A percentile compares a stretch with the other conserved stretches of the same genome.
These are phyloP conservation scores for Rattus rattus DNA, from an alignment of 2,113 vertebrate species.

Conservation along the genomic window DNA sequence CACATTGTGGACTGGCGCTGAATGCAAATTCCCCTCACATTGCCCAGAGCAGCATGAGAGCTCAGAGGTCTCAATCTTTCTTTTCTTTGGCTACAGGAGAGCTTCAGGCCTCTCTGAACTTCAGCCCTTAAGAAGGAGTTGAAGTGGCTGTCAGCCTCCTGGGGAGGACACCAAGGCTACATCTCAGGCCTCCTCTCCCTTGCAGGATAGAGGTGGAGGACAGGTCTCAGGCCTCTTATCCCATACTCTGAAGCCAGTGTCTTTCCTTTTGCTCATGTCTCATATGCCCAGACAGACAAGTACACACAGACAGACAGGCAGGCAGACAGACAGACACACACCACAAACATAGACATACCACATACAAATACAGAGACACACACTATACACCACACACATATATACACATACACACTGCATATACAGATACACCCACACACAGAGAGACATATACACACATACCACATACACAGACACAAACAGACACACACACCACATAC, in stretches of 20 bases:
- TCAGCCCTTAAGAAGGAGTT: too few relatives aligned
- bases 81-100: fast-evolving
- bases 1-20: too few relatives aligned
- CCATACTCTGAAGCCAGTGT: neutral
- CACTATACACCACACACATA: too few relatives aligned
- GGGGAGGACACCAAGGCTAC: neutral
- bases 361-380: too few relatives aligned
- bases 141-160: neutral
- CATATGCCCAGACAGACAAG: neutral
- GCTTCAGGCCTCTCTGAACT: neutral
- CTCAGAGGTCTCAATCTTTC: neutral
- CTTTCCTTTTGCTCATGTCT: neutral
- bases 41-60: neutral
- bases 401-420: too few relatives aligned
- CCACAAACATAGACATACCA: too few relatives aligned
- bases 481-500: too few relatives aligned
- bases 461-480: neutral
- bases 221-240: neutral
- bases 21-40: neutral
- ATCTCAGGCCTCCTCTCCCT: neutral
- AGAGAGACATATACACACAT: too few relatives aligned
- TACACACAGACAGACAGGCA: neutral
- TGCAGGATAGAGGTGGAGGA: neutral
- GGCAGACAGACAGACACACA: neutral
- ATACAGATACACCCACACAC: neutral